These are phyloP conservation scores for Xestia rhomboidea DNA, from an alignment of 2,888 invertebrate species.

Conservation along the genomic window DNA sequence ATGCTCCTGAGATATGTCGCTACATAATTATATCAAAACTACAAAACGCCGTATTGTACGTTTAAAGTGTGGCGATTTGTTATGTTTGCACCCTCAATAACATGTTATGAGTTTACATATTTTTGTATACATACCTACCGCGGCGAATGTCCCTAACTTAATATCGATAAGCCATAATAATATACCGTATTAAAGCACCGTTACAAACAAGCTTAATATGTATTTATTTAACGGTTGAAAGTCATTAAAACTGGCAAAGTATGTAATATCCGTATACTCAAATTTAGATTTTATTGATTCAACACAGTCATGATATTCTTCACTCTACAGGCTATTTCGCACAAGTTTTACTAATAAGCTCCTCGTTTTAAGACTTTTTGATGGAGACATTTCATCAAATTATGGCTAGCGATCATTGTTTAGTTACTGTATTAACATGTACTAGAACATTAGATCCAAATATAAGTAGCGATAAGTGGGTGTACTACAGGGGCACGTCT, in stretches of 20 bases:
- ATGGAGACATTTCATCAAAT: not conserved
- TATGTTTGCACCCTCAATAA: not conserved
- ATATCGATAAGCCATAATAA: not conserved
- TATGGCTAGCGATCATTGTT: too few relatives aligned
- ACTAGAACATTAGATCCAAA: not conserved
- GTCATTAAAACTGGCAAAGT: not conserved
- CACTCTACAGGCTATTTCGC: not conserved
- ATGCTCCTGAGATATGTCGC: not conserved
- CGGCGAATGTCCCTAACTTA: not conserved
- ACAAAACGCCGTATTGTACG: not conserved
- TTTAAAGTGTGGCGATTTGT: not conserved
- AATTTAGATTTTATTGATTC: conserved; percentile 12
- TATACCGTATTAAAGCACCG: conserved; percentile 32
- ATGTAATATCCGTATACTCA: not conserved
- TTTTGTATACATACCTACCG: not conserved
- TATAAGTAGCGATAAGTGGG: not conserved
- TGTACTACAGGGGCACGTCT: not conserved
- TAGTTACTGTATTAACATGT: not conserved
- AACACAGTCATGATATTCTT: conserved; percentile 20
- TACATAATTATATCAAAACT: not conserved
- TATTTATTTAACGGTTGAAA: conserved; percentile 27
- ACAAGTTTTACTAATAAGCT: not conserved
- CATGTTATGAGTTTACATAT: not conserved
- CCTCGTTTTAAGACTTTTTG: too few relatives aligned
- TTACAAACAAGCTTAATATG: conserved; percentile 17